These are phyloP conservation scores for Drosophila neutralis DNA, from an alignment of 2,888 invertebrate species.

Conservation along the genomic window DNA sequence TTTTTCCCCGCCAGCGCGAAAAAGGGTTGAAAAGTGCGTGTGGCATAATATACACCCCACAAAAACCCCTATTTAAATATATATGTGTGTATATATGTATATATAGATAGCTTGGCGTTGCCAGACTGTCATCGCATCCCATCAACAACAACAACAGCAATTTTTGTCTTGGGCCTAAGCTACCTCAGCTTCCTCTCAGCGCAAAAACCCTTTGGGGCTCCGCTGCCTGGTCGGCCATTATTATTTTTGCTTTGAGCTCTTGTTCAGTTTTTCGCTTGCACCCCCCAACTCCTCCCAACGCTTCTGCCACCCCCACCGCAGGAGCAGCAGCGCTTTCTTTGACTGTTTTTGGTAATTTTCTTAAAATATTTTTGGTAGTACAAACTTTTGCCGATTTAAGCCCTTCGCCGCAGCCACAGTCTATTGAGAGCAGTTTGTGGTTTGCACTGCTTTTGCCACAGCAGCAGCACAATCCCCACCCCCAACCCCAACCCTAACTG, in stretches of 20 bases:
- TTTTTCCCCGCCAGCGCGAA: conserved; percentile 76
- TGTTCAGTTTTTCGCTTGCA: conserved; percentile 39
- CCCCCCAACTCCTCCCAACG: not conserved
- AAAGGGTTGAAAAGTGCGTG: conserved; percentile 78
- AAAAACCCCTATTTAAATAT: conserved; percentile 26
- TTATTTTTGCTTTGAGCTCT: conserved; percentile 68
- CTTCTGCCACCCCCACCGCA: conserved; percentile 3
- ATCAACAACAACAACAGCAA: conserved; percentile 16
- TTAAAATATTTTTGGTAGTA: conserved; percentile 73
- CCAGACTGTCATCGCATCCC: conserved; percentile 61
- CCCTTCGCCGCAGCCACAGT: conserved; percentile 53
- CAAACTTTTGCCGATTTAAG: conserved; percentile 74
- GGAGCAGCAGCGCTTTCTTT: conserved; percentile 43
- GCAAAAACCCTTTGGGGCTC: conserved; percentile 45
- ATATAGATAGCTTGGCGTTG: conserved; percentile 54
- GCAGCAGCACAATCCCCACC: not conserved
- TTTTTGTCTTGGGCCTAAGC: conserved; percentile 38
- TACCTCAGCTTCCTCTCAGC: conserved; percentile 36
- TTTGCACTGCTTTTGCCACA: conserved; percentile 54
- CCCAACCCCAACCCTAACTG: not conserved
- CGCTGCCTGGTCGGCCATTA: conserved; percentile 68
- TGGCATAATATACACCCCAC: conserved; percentile 55
- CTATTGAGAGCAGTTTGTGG: conserved; percentile 67
- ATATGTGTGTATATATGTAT: conserved; percentile 17
- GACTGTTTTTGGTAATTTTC: conserved; percentile 70